Conservation (phyloP, 2,797 vertebrate genomes). For the Pterois miles region DNA sequence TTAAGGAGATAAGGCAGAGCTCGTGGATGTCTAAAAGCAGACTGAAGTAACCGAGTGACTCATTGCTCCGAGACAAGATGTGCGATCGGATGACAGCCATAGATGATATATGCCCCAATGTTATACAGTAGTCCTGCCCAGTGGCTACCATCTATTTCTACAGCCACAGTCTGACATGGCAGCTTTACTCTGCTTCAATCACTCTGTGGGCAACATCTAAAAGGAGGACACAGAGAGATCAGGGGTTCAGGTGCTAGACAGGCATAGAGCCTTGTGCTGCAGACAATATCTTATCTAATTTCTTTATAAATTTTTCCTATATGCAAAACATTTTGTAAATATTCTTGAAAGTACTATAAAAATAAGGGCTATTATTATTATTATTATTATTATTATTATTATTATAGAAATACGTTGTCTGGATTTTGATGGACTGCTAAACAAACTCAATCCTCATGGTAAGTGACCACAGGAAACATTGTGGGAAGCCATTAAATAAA, state of each 20-base stretch:
- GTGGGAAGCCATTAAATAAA: not conserved
- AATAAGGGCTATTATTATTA: not conserved
- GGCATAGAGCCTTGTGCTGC: not conserved
- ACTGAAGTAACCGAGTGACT: conserved; percentile 59
- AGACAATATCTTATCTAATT: not conserved
- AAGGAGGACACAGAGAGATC: not conserved
- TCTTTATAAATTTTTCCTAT: not conserved
- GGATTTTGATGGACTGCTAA: not conserved
- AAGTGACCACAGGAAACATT: not conserved
- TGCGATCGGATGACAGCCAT: conserved; percentile 62
- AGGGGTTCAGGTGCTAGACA: not conserved
- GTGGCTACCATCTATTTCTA: conserved; percentile 35
- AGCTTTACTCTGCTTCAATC: not conserved
- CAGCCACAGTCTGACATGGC: conserved; percentile 22
- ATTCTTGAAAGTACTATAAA: not conserved
- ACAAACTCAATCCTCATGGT: not conserved
- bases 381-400: not conserved
- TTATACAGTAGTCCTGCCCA: conserved; percentile 12
- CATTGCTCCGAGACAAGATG: conserved; percentile 43
- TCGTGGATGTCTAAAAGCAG: conserved; percentile 70
- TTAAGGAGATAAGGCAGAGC: conserved; percentile 56
- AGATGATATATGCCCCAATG: conserved; percentile 30
- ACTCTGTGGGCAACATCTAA: not conserved
- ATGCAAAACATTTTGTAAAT: not conserved
- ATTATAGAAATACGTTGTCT: not conserved